These are phyloP conservation scores for Sitophilus oryzae DNA, from an alignment of 1,140 invertebrate genomes.

Conservation along the genomic window DNA sequence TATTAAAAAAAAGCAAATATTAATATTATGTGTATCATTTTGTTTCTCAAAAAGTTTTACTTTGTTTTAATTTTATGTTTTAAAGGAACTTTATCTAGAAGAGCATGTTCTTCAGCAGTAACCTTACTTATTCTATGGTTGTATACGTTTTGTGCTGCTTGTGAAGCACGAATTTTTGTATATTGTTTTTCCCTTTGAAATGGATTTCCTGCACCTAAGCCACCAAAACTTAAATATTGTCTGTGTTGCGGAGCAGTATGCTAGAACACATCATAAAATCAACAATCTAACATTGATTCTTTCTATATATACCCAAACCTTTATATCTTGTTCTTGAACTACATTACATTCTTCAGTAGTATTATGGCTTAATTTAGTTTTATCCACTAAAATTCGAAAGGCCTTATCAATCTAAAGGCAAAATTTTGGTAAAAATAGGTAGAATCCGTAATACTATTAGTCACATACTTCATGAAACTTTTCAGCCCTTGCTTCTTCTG, in stretches of 20 bases:
- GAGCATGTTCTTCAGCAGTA: constrained; percentile 57
- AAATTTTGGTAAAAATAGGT: constrained; percentile 5
- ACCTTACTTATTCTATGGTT: constrained; percentile 67
- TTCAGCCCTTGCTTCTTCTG: constrained; percentile 55
- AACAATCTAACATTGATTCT: not conserved
- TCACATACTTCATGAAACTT: constrained; percentile 64
- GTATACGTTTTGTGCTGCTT: constrained; percentile 68
- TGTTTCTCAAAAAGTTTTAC: constrained; percentile 31
- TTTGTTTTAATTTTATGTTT: constrained; percentile 73
- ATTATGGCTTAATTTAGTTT: constrained; percentile 47
- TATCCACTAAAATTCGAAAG: constrained; percentile 50
- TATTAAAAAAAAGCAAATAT: constrained; percentile 30
- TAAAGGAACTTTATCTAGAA: constrained; percentile 54
- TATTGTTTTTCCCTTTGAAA: constrained; percentile 72
- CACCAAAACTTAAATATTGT: constrained; percentile 76
- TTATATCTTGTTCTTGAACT: constrained; percentile 42
- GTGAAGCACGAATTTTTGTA: constrained; percentile 59
- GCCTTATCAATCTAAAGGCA: constrained; percentile 37
- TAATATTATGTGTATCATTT: not conserved
- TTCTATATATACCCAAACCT: constrained; percentile 36
- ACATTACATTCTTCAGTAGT: constrained; percentile 46
- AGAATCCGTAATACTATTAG: not conserved
- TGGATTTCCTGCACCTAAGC: constrained; percentile 69
- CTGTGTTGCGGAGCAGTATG: constrained; percentile 84
- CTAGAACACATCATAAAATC: too few species aligned